Evolutionary conservation across 2,113 vertebrate genomes (phyloP).

Genomic region (Agelaius phoeniceus): DNA sequence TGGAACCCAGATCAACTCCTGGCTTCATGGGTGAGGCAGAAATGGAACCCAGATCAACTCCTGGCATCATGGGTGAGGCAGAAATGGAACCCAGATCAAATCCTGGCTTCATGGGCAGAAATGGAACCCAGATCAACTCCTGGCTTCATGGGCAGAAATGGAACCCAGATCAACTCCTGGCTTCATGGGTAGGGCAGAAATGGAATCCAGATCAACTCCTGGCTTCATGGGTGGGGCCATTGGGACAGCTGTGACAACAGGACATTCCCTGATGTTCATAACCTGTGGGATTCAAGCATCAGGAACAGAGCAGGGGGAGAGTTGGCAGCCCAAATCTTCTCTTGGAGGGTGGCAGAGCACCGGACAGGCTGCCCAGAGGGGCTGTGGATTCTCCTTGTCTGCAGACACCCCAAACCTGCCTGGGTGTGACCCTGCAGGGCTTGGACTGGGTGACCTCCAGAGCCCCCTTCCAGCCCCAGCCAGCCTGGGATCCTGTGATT

Average conservation of each 20-base stretch:
- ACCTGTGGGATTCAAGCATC: rapidly evolving
- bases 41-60: no score
- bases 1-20: background rate
- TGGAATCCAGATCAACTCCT: background rate
- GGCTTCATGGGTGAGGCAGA: no score
- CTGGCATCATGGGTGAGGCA: no score
- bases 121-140: background rate
- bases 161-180: background rate
- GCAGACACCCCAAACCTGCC: background rate
- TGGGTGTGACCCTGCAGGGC: background rate
- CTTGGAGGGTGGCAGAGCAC: background rate
- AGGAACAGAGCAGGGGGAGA: background rate
- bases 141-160: background rate
- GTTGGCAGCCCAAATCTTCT: background rate
- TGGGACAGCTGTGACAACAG: background rate
- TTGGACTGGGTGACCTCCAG: background rate
- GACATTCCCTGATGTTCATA: background rate
- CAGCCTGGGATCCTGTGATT: background rate
- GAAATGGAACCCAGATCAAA: no score
- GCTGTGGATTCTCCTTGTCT: background rate
- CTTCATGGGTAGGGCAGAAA: background rate
- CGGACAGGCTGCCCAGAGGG: background rate
- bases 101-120: background rate
- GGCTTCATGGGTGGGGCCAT: background rate
- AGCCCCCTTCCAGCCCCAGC: background rate